Base-by-base conservation (phyloP, 1,140 invertebrate genomes). In the Hyposmocoma kahamanoa region DNA sequence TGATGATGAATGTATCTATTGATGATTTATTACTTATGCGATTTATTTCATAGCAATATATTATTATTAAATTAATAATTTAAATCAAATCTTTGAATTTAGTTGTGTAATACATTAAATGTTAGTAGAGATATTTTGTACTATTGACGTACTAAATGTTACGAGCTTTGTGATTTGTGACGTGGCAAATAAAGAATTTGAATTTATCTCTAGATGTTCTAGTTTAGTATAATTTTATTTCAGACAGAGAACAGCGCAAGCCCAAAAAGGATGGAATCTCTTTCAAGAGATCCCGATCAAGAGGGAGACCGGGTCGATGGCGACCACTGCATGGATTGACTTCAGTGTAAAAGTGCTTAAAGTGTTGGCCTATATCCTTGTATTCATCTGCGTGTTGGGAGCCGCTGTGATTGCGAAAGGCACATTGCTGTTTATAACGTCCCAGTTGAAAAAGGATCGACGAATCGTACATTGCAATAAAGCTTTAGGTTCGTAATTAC, bases 211-310 rank as follows among this genome's bases (percentile, higher is more conserved):
- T n/a, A n/a, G n/a, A n/a, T n/a, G n/a, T n/a, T n/a, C n/a, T n/a
- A n/a, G n/a, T n/a, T n/a, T n/a, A n/a, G n/a, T n/a, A 38, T n/a
- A n/a, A n/a, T n/a, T n/a, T n/a, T n/a, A n/a, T n/a, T n/a, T n/a
- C 86, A 96, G 95, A 66, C 92, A 93, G 74, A 87, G 95, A 53
- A 95, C 93, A 18, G 91, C 94, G 24, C 90, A 90, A 73, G 95
- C 96, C 75, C 95, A 94, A 26, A 97, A 97, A 92, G 94, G 93
- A 90, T 98, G 96, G 96, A 96, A 98, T 87, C 93, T 97, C 0
- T 98, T 98, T 80, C 88, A 95, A 66, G 93, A 96, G 76, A 91
- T 95, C 38, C 96, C 96, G 1, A 91, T 92, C 30, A 95, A 96
- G 76, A 90, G 92, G 63, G 94, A 96, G 69, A 94, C 92, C 43